phyloP scores from a whole-genome alignment of 2,888 invertebrate species.

The Melinaea marsaeus region DNA sequence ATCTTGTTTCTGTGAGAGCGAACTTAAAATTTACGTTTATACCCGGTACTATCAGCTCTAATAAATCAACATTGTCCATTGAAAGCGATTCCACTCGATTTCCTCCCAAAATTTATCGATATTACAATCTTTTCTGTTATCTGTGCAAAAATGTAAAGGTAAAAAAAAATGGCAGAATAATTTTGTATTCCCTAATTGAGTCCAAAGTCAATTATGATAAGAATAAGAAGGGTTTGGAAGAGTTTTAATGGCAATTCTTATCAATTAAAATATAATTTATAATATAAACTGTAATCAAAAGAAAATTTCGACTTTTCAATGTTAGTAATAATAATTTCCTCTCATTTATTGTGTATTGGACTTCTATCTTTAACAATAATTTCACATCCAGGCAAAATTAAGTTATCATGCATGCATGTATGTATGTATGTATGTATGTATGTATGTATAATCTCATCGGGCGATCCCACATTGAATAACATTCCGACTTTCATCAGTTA shows the following conservation, averaged over 20 bases:
- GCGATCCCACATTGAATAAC: slow-evolving; percentile 17
- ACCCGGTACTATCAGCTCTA: slow-evolving; percentile 37
- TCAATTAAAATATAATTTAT: neutral
- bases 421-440: too few species aligned
- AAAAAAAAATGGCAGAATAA: slow-evolving; percentile 28
- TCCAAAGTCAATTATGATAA: slow-evolving; percentile 36
- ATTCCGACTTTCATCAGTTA: slow-evolving; percentile 26
- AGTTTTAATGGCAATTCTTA: neutral
- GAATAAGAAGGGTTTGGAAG: slow-evolving; percentile 29
- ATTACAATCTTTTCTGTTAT: slow-evolving; percentile 42
- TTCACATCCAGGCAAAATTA: neutral
- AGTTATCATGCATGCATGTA: neutral
- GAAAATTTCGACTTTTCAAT: neutral
- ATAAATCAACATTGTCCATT: slow-evolving; percentile 46
- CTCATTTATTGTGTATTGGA: too few species aligned
- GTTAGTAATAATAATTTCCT: too few species aligned
- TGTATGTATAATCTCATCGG: slow-evolving; percentile 19
- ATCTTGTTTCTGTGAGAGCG: slow-evolving; percentile 33
- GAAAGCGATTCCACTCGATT: slow-evolving; percentile 44
- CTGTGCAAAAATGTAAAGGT: slow-evolving; percentile 39
- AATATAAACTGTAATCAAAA: neutral
- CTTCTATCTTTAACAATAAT: neutral
- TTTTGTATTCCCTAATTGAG: slow-evolving; percentile 33
- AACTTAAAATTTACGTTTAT: slow-evolving; percentile 40
- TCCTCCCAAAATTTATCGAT: slow-evolving; percentile 41